A percentile compares a stretch with the other conserved stretches of the same genome.
Conservation (phyloP, 2,113 vertebrate genomes). For the Carassius carassius region DNA sequence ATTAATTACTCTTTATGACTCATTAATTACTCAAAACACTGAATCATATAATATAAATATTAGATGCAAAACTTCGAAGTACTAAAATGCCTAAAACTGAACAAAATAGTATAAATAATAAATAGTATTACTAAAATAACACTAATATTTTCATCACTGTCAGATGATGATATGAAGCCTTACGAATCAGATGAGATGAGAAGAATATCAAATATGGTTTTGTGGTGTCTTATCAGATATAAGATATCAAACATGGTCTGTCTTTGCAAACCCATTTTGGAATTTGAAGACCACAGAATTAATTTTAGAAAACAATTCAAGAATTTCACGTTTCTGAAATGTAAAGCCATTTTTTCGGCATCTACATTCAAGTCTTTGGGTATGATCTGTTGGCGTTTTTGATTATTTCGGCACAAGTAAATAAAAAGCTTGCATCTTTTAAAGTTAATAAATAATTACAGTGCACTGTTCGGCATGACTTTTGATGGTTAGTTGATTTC, state of each 20-base stretch:
- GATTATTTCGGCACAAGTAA: no score
- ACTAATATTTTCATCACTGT: not conserved
- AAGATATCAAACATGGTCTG: not conserved
- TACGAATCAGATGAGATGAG: not conserved
- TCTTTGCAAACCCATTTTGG: not conserved
- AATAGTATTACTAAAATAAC: not conserved
- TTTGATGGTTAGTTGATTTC: not conserved
- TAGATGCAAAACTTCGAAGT: not conserved
- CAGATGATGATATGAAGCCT: not conserved
- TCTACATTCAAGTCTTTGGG: not conserved
- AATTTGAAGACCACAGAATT: not conserved
- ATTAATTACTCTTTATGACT: no score
- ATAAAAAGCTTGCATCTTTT: no score
- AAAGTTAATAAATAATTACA: not conserved
- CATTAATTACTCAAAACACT: not conserved
- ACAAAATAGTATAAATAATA: not conserved
- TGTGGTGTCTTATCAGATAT: not conserved
- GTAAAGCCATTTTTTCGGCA: no score
- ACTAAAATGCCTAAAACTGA: not conserved
- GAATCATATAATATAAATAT: not conserved
- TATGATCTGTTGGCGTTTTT: not conserved
- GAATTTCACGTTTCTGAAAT: not conserved
- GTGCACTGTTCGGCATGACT: not conserved
- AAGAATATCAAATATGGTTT: not conserved
- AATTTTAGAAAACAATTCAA: not conserved